Evolutionary conservation across 2,113 vertebrate genomes (phyloP).

Genomic region (Halichoeres trimaculatus): DNA sequence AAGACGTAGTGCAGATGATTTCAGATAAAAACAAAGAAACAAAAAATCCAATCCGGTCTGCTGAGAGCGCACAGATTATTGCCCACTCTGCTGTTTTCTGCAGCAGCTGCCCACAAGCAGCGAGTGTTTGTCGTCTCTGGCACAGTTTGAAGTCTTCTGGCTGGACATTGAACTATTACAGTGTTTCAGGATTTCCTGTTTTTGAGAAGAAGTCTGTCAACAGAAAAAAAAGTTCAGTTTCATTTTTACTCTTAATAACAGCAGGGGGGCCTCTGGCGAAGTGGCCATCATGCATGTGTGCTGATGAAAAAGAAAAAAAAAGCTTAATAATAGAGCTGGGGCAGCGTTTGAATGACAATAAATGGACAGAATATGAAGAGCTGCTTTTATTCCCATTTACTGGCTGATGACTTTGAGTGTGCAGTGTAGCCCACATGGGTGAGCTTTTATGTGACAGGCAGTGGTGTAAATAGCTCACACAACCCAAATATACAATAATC

Average conservation of each 20-base stretch:
- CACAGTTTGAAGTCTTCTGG: slow-evolving; percentile 55
- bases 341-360: slow-evolving; percentile 63
- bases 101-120: slow-evolving; percentile 53
- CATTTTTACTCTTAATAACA: slow-evolving; percentile 60
- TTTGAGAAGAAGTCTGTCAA: slow-evolving; percentile 61
- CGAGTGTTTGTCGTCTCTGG: slow-evolving; percentile 43
- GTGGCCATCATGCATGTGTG: slow-evolving; percentile 40
- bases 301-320: slow-evolving; percentile 38
- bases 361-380: slow-evolving; percentile 49
- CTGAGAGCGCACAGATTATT: slow-evolving; percentile 43
- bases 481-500: slow-evolving; percentile 28
- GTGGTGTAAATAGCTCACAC: slow-evolving; percentile 34
- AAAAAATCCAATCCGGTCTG: slow-evolving; percentile 67
- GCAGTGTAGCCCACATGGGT: slow-evolving; percentile 25
- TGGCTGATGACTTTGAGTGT: slow-evolving; percentile 57
- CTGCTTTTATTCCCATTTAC: slow-evolving; percentile 60
- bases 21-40: slow-evolving; percentile 60
- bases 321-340: slow-evolving; percentile 52
- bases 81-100: slow-evolving; percentile 54
- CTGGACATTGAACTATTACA: slow-evolving; percentile 62
- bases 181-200: slow-evolving; percentile 67
- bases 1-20: slow-evolving; percentile 53
- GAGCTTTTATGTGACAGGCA: slow-evolving; percentile 20
- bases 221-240: slow-evolving; percentile 64
- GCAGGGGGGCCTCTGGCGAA: slow-evolving; percentile 41